phyloP scores from a whole-genome alignment of 1,140 invertebrate genomes.

The Euura lappo region DNA sequence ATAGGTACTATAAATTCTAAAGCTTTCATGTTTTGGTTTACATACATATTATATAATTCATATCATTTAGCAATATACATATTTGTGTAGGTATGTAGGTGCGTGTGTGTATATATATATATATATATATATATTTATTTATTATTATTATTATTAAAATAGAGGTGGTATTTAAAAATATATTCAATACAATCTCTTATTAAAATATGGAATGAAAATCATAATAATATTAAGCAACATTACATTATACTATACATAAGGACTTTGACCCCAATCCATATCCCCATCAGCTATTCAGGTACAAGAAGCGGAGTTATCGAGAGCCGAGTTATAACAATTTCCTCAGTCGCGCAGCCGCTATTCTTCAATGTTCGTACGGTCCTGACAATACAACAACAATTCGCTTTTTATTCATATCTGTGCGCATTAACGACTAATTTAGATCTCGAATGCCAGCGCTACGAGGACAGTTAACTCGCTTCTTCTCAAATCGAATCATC shows the following conservation, averaged over 20 bases:
- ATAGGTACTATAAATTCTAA: background rate
- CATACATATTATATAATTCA: background rate
- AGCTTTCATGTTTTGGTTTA: constrained; percentile 3
- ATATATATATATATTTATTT: background rate
- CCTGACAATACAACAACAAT: background rate
- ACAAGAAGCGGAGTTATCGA: constrained; percentile 5
- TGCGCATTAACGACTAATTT: background rate
- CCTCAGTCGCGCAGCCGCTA: background rate
- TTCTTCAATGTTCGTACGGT: background rate
- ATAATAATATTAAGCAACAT: constrained; percentile 6
- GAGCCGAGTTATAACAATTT: too few relatives aligned
- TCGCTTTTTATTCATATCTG: background rate
- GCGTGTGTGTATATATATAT: background rate
- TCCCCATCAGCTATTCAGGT: background rate
- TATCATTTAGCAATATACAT: background rate
- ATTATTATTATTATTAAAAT: background rate
- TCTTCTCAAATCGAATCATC: background rate
- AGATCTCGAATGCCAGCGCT: background rate
- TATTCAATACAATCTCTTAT: background rate
- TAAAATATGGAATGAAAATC: constrained; percentile 2
- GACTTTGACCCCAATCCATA: background rate
- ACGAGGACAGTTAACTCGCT: background rate
- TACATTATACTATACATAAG: constrained; percentile 6
- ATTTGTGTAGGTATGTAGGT: background rate
- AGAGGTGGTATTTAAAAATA: background rate